Evolutionary conservation across 2,797 vertebrate genomes (phyloP).

Genomic region (Cossypha niveicapilla): DNA sequence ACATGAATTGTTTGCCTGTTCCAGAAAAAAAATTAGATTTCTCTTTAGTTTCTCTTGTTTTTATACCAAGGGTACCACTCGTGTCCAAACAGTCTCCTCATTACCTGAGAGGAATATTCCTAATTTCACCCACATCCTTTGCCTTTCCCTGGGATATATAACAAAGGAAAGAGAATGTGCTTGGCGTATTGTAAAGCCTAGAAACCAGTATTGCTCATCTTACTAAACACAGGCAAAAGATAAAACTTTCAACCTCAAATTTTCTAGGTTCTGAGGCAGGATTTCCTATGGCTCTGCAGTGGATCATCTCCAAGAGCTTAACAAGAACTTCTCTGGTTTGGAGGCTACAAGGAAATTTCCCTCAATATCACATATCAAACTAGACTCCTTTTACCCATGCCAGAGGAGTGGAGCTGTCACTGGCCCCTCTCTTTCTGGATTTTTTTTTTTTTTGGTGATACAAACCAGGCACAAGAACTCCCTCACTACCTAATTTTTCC

Average conservation of each 20-base stretch:
- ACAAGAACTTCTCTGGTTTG: slow-evolving; percentile 36
- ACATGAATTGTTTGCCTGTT: background rate
- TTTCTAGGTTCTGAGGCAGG: background rate
- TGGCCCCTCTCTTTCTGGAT: background rate
- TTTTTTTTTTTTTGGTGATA: background rate
- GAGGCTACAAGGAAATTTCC: slow-evolving; percentile 17
- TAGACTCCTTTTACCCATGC: background rate
- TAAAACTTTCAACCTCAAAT: background rate
- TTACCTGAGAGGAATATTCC: background rate
- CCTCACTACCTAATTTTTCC: slow-evolving; percentile 2
- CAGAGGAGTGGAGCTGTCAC: background rate
- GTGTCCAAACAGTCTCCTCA: background rate
- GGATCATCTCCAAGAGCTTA: slow-evolving; percentile 45
- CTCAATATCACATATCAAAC: slow-evolving; percentile 38
- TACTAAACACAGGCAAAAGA: background rate
- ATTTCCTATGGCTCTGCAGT: slow-evolving; percentile 22
- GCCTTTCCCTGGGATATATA: background rate
- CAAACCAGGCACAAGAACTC: slow-evolving; percentile 47
- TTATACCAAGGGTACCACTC: background rate
- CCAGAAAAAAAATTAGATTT: background rate
- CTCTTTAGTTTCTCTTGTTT: background rate
- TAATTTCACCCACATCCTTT: background rate
- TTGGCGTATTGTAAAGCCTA: background rate
- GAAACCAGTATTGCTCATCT: background rate
- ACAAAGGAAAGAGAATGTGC: background rate